Conservation (phyloP, 2,797 vertebrate genomes). For the Anguilla megastoma region DNA sequence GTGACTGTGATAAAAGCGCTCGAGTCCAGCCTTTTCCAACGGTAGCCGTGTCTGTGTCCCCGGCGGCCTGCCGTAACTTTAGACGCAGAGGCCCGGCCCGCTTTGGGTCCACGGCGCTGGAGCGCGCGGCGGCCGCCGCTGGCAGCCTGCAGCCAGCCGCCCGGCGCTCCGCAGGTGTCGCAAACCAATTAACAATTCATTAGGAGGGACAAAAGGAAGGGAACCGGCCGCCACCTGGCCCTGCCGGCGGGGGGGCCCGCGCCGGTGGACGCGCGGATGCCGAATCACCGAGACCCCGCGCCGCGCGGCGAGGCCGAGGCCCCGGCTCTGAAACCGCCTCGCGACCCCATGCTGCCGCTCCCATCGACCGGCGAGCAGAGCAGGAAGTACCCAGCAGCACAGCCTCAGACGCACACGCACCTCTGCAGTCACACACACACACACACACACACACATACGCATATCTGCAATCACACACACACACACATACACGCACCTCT, state of each 20-base stretch:
- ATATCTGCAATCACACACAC: too few species aligned
- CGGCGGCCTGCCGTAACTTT: neutral
- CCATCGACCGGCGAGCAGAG: neutral
- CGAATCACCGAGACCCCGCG: neutral
- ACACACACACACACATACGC: too few species aligned
- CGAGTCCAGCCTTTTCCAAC: neutral
- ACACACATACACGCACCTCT: neutral
- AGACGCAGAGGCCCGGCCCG: constrained; percentile 45
- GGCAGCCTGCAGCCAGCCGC: constrained; percentile 62
- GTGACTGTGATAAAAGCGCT: neutral
- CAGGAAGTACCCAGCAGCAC: neutral
- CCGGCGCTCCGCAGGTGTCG: constrained; percentile 64
- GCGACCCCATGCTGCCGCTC: neutral
- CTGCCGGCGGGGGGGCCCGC: constrained; percentile 75
- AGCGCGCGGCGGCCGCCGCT: constrained; percentile 45
- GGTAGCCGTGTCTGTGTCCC: neutral
- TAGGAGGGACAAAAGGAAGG: constrained; percentile 74
- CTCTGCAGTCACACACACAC: too few species aligned
- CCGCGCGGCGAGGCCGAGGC: neutral
- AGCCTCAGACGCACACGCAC: neutral
- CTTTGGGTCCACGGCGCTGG: constrained; percentile 13
- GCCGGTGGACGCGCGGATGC: constrained; percentile 53
- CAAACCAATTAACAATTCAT: constrained; percentile 82
- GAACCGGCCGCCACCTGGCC: constrained; percentile 77
- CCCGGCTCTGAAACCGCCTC: too few species aligned